phyloP scores from a whole-genome alignment of 2,113 vertebrate species.

The Proteles cristata region DNA sequence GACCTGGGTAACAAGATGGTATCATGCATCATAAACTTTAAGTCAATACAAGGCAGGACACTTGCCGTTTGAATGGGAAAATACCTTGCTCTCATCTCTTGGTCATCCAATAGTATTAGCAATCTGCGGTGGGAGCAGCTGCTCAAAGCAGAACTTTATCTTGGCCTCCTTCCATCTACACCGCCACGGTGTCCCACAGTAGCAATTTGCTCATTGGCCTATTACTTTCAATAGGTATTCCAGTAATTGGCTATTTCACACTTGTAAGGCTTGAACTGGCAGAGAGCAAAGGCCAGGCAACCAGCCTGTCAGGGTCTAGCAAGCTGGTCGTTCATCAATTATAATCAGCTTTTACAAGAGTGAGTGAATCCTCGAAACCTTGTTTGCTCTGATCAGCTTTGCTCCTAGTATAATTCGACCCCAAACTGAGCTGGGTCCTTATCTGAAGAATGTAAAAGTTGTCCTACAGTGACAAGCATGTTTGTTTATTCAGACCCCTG shows the following conservation, averaged over 20 bases:
- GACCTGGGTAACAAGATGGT: slow-evolving; percentile 92
- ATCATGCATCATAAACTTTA: slow-evolving; percentile 98
- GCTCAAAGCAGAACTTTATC: slow-evolving; percentile 92
- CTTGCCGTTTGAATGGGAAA: slow-evolving; percentile 86
- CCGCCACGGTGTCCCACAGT: slow-evolving; percentile 88
- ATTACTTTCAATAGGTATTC: slow-evolving; percentile 94
- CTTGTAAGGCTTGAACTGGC: slow-evolving; percentile 96
- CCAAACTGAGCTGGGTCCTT: slow-evolving; percentile 74
- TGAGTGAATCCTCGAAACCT: slow-evolving; percentile 87
- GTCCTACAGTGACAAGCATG: slow-evolving; percentile 71
- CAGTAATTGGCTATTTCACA: slow-evolving; percentile 99
- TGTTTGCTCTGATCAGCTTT: slow-evolving; percentile 87
- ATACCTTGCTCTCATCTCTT: slow-evolving; percentile 85
- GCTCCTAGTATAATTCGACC: slow-evolving; percentile 77
- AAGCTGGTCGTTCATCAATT: slow-evolving; percentile 95
- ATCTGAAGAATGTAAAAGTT: slow-evolving; percentile 75
- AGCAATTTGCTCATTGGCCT: slow-evolving; percentile 97
- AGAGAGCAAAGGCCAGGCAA: slow-evolving; percentile 97
- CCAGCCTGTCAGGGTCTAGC: slow-evolving; percentile 93
- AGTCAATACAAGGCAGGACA: slow-evolving; percentile 94
- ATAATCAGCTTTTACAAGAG: slow-evolving; percentile 93
- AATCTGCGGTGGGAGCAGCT: slow-evolving; percentile 87
- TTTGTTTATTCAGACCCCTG: slow-evolving; percentile 66
- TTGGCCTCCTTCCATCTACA: slow-evolving; percentile 88
- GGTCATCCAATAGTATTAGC: slow-evolving; percentile 83